Percentiles rank a stretch among this genome's conserved stretches.
These are phyloP conservation scores for Oplegnathus fasciatus DNA, from an alignment of 2,113 vertebrate species.

Conservation along the genomic window DNA sequence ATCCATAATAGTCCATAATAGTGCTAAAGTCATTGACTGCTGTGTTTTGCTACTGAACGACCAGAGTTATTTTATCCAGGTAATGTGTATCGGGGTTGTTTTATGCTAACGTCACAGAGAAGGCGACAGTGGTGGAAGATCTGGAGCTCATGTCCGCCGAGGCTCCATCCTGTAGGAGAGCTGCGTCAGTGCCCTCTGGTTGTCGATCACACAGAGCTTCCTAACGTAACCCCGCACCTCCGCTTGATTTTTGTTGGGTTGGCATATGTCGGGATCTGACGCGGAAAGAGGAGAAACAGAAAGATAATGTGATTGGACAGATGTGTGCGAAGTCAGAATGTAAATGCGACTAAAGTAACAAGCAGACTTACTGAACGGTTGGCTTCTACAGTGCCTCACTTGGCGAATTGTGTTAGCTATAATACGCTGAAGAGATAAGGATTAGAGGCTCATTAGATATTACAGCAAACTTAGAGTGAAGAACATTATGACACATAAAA, in stretches of 20 bases:
- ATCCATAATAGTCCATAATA: slow-evolving; percentile 46
- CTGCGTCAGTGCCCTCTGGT: slow-evolving; percentile 98
- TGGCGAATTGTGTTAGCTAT: slow-evolving; percentile 96
- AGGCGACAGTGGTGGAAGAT: slow-evolving; percentile 62
- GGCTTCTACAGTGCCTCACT: slow-evolving; percentile 94
- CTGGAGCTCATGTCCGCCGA: slow-evolving; percentile 88
- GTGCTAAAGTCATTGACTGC: slow-evolving; percentile 48
- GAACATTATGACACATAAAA: background rate
- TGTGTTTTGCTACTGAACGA: slow-evolving; percentile 69
- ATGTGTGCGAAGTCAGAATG: background rate
- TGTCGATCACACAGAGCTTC: slow-evolving; percentile 98
- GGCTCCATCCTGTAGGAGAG: slow-evolving; percentile 97
- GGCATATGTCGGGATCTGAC: slow-evolving; percentile 92
- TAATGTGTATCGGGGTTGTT: slow-evolving; percentile 26
- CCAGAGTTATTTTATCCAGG: slow-evolving; percentile 31
- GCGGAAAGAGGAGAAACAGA: slow-evolving; percentile 39
- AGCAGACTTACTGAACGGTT: slow-evolving; percentile 95
- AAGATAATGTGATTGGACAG: background rate
- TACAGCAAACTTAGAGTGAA: background rate
- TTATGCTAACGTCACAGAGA: slow-evolving; percentile 64
- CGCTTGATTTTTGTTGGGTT: slow-evolving; percentile 96
- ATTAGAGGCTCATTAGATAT: slow-evolving; percentile 1
- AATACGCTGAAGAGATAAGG: slow-evolving; percentile 88
- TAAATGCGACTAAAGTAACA: background rate
- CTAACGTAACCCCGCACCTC: slow-evolving; percentile 96